Conservation (phyloP, 2,888 invertebrate species). For the Idaea straminata region DNA sequence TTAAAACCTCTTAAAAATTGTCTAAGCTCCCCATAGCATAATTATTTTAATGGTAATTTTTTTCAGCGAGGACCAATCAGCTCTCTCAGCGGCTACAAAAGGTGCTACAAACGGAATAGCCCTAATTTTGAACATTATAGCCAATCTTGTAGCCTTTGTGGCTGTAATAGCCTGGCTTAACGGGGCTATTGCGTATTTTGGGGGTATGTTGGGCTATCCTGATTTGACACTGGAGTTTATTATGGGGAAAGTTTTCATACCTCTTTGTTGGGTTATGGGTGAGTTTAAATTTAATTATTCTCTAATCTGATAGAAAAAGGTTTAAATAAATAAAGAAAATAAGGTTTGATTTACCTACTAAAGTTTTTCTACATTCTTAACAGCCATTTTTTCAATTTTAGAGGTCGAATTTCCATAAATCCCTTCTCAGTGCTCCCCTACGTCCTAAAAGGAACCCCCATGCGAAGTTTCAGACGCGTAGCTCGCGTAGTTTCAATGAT, state of each 20-base stretch:
- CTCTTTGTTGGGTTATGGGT: conserved; percentile 94
- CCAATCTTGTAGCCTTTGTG: conserved; percentile 95
- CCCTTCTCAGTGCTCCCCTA: no score
- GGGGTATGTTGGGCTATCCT: conserved; percentile 85
- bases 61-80: conserved; percentile 87
- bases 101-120: conserved; percentile 91
- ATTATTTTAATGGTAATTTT: no score
- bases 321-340: background rate
- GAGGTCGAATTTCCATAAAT: no score
- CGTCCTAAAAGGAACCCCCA: no score
- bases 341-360: no score
- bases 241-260: conserved; percentile 94
- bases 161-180: conserved; percentile 93
- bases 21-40: no score
- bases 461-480: no score
- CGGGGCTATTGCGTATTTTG: conserved; percentile 89
- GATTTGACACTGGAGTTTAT: conserved; percentile 85
- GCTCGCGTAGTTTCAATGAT: no score
- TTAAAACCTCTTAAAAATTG: no score
- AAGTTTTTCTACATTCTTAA: no score
- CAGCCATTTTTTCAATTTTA: no score
- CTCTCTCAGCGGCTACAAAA: conserved; percentile 94
- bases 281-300: conserved; percentile 23
- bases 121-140: conserved; percentile 91
- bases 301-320: background rate